Evolutionary conservation across 2,888 invertebrate species (phyloP), one percentile per base, ranked within the genome.

Genomic region (Dasypolia templi): DNA sequence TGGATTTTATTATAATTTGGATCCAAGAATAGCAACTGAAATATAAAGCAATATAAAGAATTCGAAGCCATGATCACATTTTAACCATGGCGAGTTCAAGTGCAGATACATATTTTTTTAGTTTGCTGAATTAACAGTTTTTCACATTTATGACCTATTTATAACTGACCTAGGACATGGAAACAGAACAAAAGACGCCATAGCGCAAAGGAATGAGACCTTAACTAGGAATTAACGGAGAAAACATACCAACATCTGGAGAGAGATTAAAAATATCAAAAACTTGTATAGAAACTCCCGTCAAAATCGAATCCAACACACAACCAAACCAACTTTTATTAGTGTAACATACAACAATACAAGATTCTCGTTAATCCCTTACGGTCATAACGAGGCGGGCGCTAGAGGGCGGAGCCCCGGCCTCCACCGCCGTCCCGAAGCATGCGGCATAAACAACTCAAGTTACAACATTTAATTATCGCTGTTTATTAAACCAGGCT

Each of bases 391-490:
- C 92, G 87, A 92, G 92, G 88, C 89, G 90, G 91, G 93, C 93
- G 92, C 91, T 87, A 85, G 83, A 89, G 92, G 94, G 94, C 93
- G 93, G 93, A 86, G 89, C 89, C 85, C 90, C 87, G 88, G 90
- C 90, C 89, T 91, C 91, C 91, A 88, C 87, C 90, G 88, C 86
- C 84, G 72, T 85, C 85, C 81, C 85, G 88, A 9, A 62, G 70
- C 70, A 69, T 73, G 69, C 69, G n/a, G 90, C 93, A 95, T 95
- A 95, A 95, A 95, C 96, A 94, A 95, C 93, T 95, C 95, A 91
- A 90, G 89, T 75, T 92, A 94, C 95, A 95, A 94, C 95, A 95
- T 96, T 96, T 95, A 95, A 96, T 96, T 96, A 96, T 94, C 94
- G 91, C 93, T 93, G 93, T 95, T 95, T 94, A 95, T 95, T 95